Conservation (phyloP, 1,140 invertebrate genomes). For the Papilio polytes region DNA sequence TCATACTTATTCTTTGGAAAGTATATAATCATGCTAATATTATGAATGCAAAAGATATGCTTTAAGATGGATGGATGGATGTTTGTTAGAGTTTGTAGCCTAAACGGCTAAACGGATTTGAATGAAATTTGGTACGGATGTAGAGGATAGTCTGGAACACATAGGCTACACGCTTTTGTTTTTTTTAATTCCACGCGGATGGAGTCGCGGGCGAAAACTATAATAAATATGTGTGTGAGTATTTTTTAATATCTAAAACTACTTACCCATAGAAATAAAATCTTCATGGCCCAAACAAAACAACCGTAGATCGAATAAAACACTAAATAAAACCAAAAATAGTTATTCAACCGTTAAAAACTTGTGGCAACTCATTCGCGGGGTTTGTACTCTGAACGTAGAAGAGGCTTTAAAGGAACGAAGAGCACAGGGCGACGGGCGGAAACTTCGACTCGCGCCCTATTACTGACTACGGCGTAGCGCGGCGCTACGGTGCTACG, state of each 20-base stretch:
- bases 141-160: no score
- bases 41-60: no score
- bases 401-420: constrained; percentile 37
- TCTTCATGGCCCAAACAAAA: not conserved
- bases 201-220: no score
- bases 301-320: not conserved
- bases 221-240: no score
- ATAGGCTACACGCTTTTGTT: no score
- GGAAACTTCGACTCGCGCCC: constrained; percentile 51
- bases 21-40: no score
- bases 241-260: not conserved
- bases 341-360: constrained; percentile 17
- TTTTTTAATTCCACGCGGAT: no score
- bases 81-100: no score
- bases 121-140: no score
- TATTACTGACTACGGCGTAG: constrained; percentile 61
- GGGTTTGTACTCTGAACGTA: constrained; percentile 10
- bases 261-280: not conserved
- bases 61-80: no score
- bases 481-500: constrained; percentile 45
- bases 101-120: no score
- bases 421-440: constrained; percentile 53
- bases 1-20: no score
- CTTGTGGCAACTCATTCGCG: constrained; percentile 20
- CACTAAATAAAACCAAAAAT: constrained; percentile 23